These are phyloP conservation scores for Ectemnius continuus DNA, from an alignment of 2,888 invertebrate species.

Conservation along the genomic window DNA sequence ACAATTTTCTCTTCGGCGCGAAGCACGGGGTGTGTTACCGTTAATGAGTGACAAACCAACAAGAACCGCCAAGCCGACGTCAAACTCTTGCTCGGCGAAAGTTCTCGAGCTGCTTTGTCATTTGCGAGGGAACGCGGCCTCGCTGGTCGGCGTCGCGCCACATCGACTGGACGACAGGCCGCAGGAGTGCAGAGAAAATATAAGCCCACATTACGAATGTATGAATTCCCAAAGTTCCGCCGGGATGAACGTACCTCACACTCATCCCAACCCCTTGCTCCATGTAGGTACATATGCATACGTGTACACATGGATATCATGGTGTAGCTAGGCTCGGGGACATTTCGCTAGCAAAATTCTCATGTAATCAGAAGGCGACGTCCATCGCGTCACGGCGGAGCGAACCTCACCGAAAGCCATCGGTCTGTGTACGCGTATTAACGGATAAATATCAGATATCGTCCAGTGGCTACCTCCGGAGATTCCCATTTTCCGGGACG, in stretches of 20 bases:
- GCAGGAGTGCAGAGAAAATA: constrained; percentile 25
- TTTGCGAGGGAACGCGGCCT: background rate
- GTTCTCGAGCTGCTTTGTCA: background rate
- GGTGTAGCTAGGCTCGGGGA: background rate
- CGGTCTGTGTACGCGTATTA: constrained; percentile 8
- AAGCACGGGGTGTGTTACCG: background rate
- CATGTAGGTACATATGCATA: no score
- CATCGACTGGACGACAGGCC: background rate
- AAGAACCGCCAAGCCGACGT: background rate
- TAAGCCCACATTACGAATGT: constrained; percentile 33
- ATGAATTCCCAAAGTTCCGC: constrained; percentile 30
- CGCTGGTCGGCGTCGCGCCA: background rate
- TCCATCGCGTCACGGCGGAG: background rate
- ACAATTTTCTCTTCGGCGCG: constrained; percentile 29
- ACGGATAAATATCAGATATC: constrained; percentile 45
- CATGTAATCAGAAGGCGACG: constrained; percentile 5
- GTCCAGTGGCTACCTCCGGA: constrained; percentile 18
- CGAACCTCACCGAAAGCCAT: background rate
- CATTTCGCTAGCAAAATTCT: background rate
- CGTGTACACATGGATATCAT: no score
- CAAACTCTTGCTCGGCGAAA: background rate
- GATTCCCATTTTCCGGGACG: constrained; percentile 45
- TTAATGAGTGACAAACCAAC: background rate
- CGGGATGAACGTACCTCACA: background rate
- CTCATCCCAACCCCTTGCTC: no score